A percentile compares a stretch with the other conserved stretches of the same genome.
Evolutionary conservation across 1,140 invertebrate genomes (phyloP).

Genomic region (Tribolium madens): DNA sequence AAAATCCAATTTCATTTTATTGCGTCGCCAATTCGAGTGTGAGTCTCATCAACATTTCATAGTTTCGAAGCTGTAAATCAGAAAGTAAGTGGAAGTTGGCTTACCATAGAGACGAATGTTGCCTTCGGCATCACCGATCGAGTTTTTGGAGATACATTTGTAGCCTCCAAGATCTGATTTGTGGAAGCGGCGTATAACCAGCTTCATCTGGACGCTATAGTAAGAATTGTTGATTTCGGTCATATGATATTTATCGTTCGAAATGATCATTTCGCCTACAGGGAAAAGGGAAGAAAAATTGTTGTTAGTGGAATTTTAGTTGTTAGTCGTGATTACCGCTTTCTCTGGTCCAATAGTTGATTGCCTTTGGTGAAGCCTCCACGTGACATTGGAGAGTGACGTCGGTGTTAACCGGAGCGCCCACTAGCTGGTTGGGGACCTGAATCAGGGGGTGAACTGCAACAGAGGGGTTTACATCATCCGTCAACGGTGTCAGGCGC

Average conservation of each 20-base stretch:
- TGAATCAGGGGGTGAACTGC: conserved; percentile 86
- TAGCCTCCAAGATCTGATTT: conserved; percentile 87
- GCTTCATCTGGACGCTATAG: conserved; percentile 83
- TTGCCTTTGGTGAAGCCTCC: conserved; percentile 87
- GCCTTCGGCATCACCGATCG: conserved; percentile 88
- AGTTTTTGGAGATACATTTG: conserved; percentile 94
- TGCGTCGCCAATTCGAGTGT: conserved; percentile 56
- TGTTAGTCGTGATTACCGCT: conserved; percentile 73
- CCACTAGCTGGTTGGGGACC: conserved; percentile 87
- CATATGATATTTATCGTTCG: conserved; percentile 84
- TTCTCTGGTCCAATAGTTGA: conserved; percentile 89
- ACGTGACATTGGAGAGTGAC: conserved; percentile 89
- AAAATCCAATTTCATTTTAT: conserved; percentile 64
- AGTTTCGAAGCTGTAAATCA: conserved; percentile 63
- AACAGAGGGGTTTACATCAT: conserved; percentile 61
- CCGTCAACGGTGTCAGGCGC: conserved; percentile 50
- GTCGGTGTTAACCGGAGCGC: conserved; percentile 81
- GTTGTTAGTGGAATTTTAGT: neutral
- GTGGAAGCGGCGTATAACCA: conserved; percentile 82
- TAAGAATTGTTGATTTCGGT: conserved; percentile 78
- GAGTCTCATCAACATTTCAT: conserved; percentile 64
- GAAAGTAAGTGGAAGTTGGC: conserved; percentile 60
- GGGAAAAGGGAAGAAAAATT: conserved; percentile 50
- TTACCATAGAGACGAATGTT: conserved; percentile 90
- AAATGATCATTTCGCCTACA: conserved; percentile 88